A percentile compares a stretch with the other conserved stretches of the same genome.
Evolutionary conservation across 2,113 vertebrate genomes (phyloP).

Genomic region (Etheostoma cragini): DNA sequence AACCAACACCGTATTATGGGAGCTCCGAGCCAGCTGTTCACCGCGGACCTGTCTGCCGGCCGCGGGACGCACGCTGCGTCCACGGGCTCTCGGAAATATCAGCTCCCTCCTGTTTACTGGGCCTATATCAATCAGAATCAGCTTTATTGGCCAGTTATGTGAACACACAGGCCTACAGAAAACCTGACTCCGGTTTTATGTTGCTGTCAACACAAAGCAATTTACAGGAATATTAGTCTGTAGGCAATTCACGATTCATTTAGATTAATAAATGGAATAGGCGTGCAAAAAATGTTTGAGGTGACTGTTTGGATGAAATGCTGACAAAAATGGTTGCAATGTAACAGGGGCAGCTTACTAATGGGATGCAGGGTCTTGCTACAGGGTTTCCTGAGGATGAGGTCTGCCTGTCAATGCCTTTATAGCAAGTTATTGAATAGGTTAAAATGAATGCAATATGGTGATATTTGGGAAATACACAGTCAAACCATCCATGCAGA

Average conservation of each 20-base stretch:
- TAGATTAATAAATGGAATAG: too few species aligned
- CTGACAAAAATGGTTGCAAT: background rate
- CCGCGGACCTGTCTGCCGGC: background rate
- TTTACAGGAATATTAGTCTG: background rate
- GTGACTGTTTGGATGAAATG: too few species aligned
- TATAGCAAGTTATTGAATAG: background rate
- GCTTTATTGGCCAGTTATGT: background rate
- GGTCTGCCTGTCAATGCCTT: background rate
- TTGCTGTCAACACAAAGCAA: background rate
- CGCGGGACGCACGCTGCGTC: conserved; percentile 33
- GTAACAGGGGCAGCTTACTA: background rate
- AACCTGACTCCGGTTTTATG: background rate
- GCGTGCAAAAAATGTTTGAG: background rate
- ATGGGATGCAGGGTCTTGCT: background rate
- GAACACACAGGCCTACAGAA: background rate
- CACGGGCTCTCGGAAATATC: conserved; percentile 16
- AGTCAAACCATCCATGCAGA: background rate
- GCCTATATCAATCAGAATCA: background rate
- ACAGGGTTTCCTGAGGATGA: background rate
- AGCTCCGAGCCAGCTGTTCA: conserved; percentile 75
- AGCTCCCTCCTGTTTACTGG: rapidly evolving
- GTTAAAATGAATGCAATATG: background rate
- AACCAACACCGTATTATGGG: conserved; percentile 78
- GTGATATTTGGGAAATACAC: background rate
- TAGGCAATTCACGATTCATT: too few species aligned